Base-by-base conservation (phyloP, 2,888 invertebrate species). In the Ceramica pisi region DNA sequence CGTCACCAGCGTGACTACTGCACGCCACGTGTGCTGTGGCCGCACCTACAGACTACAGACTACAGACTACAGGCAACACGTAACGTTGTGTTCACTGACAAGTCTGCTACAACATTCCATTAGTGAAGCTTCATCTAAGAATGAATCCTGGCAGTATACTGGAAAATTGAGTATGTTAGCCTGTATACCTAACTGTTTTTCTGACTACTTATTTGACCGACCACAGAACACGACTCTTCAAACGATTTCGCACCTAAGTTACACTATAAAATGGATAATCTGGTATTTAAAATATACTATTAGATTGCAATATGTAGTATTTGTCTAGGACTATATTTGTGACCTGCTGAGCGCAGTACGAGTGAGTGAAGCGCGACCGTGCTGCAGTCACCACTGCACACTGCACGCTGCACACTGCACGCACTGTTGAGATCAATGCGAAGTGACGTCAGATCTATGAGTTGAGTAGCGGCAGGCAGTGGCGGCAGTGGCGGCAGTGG, bases 201-300 rank as follows among this genome's bases (percentile, higher is more conserved):
- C 6, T 4, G 48, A 56, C 16, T 41, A 31, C 31, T 10, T 16
- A 46, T 9, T 4, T 1, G 46, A 46, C 46, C 12, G 8, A 9
- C 46, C 19, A 67, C 59, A 21, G n/a, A 48, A 41, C 78, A 46
- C 21, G 53, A 68, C 44, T 19, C 23, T 41, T 56, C 59, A 21
- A 56, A 56, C 48, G 23, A 57, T 55, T 16, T 68, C 41, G 26
- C 51, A n/a, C 38, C 57, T 57, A 23, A 51, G 21, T 66, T 50
- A 63, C 31, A 53, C 62, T 73, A 66, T 41, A 48, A 57, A 63
- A 75, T 55, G 55, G 60, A 81, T 71, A 74, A 75, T 71, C 64
- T 70, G 62, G 69, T 71, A 80, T 69, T 76, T 83, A 77, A 77
- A 81, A 78, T 81, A 84, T 71, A 75, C 67, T 78, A 80, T 74